Base-by-base conservation (phyloP, 2,888 invertebrate genomes). In the Ephialtes manifestator region DNA sequence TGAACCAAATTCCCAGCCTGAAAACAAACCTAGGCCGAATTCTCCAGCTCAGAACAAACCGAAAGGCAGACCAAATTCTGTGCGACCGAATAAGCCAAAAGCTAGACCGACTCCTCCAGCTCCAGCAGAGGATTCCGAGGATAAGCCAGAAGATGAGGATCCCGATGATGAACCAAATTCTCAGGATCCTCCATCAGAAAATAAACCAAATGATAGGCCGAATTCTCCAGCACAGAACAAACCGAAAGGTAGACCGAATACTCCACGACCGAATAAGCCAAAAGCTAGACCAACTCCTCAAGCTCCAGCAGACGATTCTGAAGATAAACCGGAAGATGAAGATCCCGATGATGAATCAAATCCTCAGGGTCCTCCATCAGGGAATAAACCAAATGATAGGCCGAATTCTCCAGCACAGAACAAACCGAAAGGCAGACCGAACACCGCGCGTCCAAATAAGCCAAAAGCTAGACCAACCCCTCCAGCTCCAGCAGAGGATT, bases 261-360 rank as follows among this genome's bases (percentile, higher is more conserved):
- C 53, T 63, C 20, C 60, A 28, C 53, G 70, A 28, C 48, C 63
- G 31, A 15, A 63, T 13, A 65, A 55, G 72, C 43, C 58, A 28
- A 70, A 60, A 39, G 11, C 46, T 31, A 70, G 48, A 70, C 74
- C 39, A 15, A 84, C 46, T 15, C 67, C 81, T 46, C 63, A 24
- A 10, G 43, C 70, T 7, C 48, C 74, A 15, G 13, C 60, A 10
- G 77, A 78, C 0, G 70, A 70, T 67, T 15, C 58, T 39, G 65
- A 79, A 7, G 77, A 81, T 8, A 70, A 82, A 53, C 7, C 28
- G 8, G 72, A 82, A 20, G 68, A 78, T 5, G 51, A 53, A 13
- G 63, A 82, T 1, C 80, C 81, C 3, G 39, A 65, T 1, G 60
- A 60, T 48, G 28, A 28, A 39, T 10, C 39, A 1, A 13, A 20